Evolutionary conservation across 2,113 vertebrate genomes (phyloP), one percentile per base, ranked within the genome.

Genomic region (Guaruba guarouba): DNA sequence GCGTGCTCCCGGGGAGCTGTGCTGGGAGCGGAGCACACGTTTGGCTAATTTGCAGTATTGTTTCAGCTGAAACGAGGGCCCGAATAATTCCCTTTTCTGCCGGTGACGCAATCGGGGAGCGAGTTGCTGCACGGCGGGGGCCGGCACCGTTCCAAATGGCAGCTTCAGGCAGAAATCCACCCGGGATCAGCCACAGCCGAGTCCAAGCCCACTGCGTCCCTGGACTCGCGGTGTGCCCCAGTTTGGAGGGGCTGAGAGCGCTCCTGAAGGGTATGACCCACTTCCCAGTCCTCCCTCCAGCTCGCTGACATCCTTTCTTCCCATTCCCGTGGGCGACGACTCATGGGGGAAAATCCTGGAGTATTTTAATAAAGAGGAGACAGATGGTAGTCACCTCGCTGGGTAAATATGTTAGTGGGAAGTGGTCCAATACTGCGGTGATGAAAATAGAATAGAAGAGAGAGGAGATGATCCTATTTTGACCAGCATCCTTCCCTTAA

Each of bases 41-140:
- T 94, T 37, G 7, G 46, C 92, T 95, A 69, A 96, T 96, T 95
- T 93, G 52, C 90, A 15, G 90, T 92, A 97, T 96, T 97, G 96
- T 97, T 95, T 96, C 96, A 97, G 96, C 95, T 82, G 95, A 96
- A 94, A 88, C 66, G 27, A 29, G 74, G 95, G n/a, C 46, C 92
- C 81, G 94, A 93, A 96, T 94, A 95, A 97, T 96, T 95, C 95
- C 92, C 90, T 93, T 97, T 96, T 85, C 74, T 95, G 82, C 93
- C 16, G 92, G 23, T 97, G 96, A 97, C 35, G 95, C 92, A 89
- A 97, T 44, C 15, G 23, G 94, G 95, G 92, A 94, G 5, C 77
- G 81, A 95, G 92, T 77, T 17, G 11, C 93, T 43, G 94, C 94
- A 76, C 4, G 78, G 86, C 29, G 92, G 92, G 95, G 95, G 96